Conservation (phyloP, 1,140 invertebrate species). For the Aphaenogaster rudis region DNA sequence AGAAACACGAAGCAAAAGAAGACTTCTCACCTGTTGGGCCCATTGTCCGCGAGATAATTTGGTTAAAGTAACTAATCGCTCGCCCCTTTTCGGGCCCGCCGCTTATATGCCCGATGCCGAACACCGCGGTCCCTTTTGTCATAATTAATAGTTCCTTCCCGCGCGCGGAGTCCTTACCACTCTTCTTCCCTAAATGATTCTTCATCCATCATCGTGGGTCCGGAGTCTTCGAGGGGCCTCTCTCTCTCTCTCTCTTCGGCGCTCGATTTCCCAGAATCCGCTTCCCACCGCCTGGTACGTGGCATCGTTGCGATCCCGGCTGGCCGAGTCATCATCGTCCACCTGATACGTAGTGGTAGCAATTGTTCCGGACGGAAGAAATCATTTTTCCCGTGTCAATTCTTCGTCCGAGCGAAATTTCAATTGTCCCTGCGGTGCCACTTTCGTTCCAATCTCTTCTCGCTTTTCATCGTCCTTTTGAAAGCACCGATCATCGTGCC, state of each 20-base stretch:
- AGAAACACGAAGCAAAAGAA: slow-evolving; percentile 73
- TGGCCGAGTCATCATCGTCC: slow-evolving; percentile 2
- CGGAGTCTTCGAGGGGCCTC: slow-evolving; percentile 78
- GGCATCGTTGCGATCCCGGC: not conserved
- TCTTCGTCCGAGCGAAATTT: slow-evolving; percentile 34
- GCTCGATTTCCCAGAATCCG: slow-evolving; percentile 75
- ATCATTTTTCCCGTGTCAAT: slow-evolving; percentile 60
- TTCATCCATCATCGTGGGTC: slow-evolving; percentile 82
- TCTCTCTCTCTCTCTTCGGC: slow-evolving; percentile 58
- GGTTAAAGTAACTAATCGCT: slow-evolving; percentile 87
- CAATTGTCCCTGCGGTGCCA: slow-evolving; percentile 30
- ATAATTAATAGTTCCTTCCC: slow-evolving; percentile 86
- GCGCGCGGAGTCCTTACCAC: slow-evolving; percentile 78
- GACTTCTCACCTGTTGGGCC: slow-evolving; percentile 77
- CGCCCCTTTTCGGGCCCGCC: slow-evolving; percentile 83
- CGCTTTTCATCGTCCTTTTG: slow-evolving; percentile 56
- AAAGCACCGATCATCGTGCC: slow-evolving; percentile 30
- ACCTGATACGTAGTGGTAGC: slow-evolving; percentile 11
- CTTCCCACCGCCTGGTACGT: slow-evolving; percentile 47
- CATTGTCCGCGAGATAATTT: slow-evolving; percentile 86
- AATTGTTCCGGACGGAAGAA: slow-evolving; percentile 39
- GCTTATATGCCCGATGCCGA: slow-evolving; percentile 77
- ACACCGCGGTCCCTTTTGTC: slow-evolving; percentile 84
- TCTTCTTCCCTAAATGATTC: slow-evolving; percentile 85
- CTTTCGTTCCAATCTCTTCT: not conserved